Base-by-base conservation (phyloP, 2,888 invertebrate genomes). In the Mycogona germanica region DNA sequence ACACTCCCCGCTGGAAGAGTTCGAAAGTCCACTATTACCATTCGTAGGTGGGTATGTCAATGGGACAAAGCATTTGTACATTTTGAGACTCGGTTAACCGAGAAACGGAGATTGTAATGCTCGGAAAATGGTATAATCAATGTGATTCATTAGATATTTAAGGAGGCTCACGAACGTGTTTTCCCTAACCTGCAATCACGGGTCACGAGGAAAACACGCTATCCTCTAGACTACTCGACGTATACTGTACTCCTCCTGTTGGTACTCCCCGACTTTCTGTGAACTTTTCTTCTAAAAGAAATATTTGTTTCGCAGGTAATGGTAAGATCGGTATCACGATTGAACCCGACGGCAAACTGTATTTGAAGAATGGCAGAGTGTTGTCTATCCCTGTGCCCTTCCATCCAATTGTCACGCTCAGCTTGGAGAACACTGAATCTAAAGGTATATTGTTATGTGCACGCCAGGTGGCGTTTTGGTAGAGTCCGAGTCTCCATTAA, bases 251-350 rank as follows among this genome's bases (percentile, higher is more conserved):
- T n/a, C n/a, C n/a, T n/a, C n/a, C n/a, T n/a, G n/a, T n/a, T n/a
- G n/a, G n/a, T n/a, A n/a, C n/a, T n/a, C n/a, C n/a, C n/a, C n/a
- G n/a, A n/a, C n/a, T n/a, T n/a, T n/a, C n/a, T n/a, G n/a, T n/a
- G n/a, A n/a, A n/a, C n/a, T n/a, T n/a, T n/a, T n/a, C n/a, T n/a
- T n/a, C n/a, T n/a, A n/a, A n/a, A n/a, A 42, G 7, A 2, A 5
- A 4, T n/a, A 42, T 42, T 45, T 25, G 14, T 26, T 45, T 82
- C 63, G 75, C 82, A 55, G 86, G 85, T 12, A 86, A 86, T 69
- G 86, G 86, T 1, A 72, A 79, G 56, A 70, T 85, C 57, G 85
- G 83, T 0, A 62, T 83, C 37, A 74, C 79, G 37, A 69, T 84
- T 40, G 73, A 78, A 48, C 74, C 77, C 47, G 78, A 81, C 62